These are phyloP conservation scores for Clusia tigrina DNA, from an alignment of 2,888 invertebrate species.

Conservation along the genomic window DNA sequence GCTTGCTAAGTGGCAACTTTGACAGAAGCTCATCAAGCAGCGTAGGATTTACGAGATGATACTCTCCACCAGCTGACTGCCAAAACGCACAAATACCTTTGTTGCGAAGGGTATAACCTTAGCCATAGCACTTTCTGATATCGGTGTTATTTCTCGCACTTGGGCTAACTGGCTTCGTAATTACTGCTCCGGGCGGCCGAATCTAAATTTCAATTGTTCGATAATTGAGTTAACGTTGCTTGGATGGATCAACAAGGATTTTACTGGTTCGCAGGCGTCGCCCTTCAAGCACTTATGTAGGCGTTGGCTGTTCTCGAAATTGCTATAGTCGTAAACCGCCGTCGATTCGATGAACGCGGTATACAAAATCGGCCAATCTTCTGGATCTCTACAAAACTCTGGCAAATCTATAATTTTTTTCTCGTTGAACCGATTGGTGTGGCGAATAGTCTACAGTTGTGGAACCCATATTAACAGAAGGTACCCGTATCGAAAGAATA, in stretches of 20 bases:
- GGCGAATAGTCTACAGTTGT: too few species aligned
- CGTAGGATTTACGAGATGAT: slow-evolving; percentile 27
- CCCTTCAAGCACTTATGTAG: too few species aligned
- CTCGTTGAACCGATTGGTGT: too few species aligned
- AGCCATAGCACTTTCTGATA: slow-evolving; percentile 20
- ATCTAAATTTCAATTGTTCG: slow-evolving; percentile 21
- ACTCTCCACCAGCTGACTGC: slow-evolving; percentile 20
- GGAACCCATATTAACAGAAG: too few species aligned
- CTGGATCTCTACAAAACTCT: too few species aligned
- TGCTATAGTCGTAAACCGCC: too few species aligned
- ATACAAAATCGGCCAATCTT: too few species aligned
- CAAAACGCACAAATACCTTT: slow-evolving; percentile 25
- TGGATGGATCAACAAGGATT: slow-evolving; percentile 19
- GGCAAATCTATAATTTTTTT: too few species aligned
- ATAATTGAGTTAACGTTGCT: slow-evolving; percentile 16
- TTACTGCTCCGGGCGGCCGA: slow-evolving; percentile 15
- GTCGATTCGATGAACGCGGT: too few species aligned
- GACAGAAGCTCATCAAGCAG: slow-evolving; percentile 26
- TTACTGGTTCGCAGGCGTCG: too few species aligned
- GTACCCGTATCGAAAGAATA: too few species aligned
- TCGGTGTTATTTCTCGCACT: slow-evolving; percentile 22
- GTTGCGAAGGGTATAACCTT: slow-evolving; percentile 31
- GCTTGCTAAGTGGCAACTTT: slow-evolving; percentile 26
- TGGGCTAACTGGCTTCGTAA: slow-evolving; percentile 26
- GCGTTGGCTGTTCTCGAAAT: too few species aligned